Evolutionary conservation across 2,888 invertebrate species (phyloP), one percentile per base, ranked within the genome.

Genomic region (Trichogramma dendrolimi): DNA sequence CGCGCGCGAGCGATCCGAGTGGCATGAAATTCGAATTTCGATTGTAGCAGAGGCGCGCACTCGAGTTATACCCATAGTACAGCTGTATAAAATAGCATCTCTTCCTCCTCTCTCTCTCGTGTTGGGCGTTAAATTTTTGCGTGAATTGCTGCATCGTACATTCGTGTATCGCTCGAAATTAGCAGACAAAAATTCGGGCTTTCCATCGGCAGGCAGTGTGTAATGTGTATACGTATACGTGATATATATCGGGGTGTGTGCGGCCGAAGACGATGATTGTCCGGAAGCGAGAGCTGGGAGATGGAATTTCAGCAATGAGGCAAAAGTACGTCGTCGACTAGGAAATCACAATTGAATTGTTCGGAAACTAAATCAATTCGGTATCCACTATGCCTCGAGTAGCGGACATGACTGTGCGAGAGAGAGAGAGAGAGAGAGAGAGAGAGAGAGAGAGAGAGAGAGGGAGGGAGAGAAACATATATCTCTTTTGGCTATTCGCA

Each of bases 261-360:
- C 27, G 27, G 1, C 27, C 27, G 27, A 27, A 27, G 27, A 27
- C 3, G 27, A 27, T 27, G 27, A 27, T 27, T 27, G 27, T 27
- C 27, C 27, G 27, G 3, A 27, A 42, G n/a, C 44, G 2, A 40
- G 10, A 41, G 6, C 50, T 59, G 51, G 49, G 40, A 55, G 41
- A 55, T 44, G 58, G 62, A 62, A 62, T 58, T 62, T 62, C 58
- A 51, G 51, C 47, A 54, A 58, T 58, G 55, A 61, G 46, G 39
- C 60, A 53, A 53, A 53, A 39, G 44, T 48, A 44, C 46, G 56
- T 42, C 57, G 44, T 47, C 66, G 55, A 44, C 55, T 64, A 46
- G 62, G 61, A 65, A 67, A 66, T 68, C 63, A 67, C 64, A 68
- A 67, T 65, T 62, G 64, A 65, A 67, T 63, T 64, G 67, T 65